Percentiles rank a stretch among this genome's conserved stretches.
Evolutionary conservation across 2,797 vertebrate species (phyloP).

Genomic region (Hyperoplus immaculatus): DNA sequence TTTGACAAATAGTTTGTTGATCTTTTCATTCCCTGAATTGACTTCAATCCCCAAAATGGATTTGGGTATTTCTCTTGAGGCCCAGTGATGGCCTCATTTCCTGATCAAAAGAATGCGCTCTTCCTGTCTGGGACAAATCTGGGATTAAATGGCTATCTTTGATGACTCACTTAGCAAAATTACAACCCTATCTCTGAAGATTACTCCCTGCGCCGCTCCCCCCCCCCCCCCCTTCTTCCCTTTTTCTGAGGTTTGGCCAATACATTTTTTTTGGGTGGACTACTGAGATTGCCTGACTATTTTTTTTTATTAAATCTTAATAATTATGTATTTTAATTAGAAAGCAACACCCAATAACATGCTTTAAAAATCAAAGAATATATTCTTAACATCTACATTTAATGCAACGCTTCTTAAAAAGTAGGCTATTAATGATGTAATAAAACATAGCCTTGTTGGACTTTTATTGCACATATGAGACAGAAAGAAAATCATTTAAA

Average conservation of each 20-base stretch:
- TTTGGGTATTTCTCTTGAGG: slow-evolving; percentile 72
- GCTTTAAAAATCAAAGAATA: neutral
- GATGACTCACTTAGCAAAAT: slow-evolving; percentile 86
- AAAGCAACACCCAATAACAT: neutral
- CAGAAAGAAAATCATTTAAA: neutral
- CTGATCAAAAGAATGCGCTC: slow-evolving; percentile 80
- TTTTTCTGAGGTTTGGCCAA: slow-evolving; percentile 31
- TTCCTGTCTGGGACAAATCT: slow-evolving; percentile 78
- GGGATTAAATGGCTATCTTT: slow-evolving; percentile 86
- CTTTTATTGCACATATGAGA: neutral
- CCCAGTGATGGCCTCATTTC: slow-evolving; percentile 77
- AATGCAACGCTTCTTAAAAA: neutral
- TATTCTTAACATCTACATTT: neutral
- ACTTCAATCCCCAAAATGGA: slow-evolving; percentile 79
- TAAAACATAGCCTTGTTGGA: neutral
- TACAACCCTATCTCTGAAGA: slow-evolving; percentile 77
- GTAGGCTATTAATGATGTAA: neutral
- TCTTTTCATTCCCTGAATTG: slow-evolving; percentile 77
- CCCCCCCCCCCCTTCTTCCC: neutral
- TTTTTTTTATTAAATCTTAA: slow-evolving; percentile 5
- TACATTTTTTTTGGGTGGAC: slow-evolving; percentile 58
- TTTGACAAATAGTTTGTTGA: slow-evolving; percentile 74
- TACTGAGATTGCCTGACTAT: neutral
- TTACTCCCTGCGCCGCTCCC: slow-evolving; percentile 50
- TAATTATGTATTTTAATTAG: slow-evolving; percentile 39